Conservation (phyloP, 2,113 vertebrate genomes). For the Aleadryas rufinucha region DNA sequence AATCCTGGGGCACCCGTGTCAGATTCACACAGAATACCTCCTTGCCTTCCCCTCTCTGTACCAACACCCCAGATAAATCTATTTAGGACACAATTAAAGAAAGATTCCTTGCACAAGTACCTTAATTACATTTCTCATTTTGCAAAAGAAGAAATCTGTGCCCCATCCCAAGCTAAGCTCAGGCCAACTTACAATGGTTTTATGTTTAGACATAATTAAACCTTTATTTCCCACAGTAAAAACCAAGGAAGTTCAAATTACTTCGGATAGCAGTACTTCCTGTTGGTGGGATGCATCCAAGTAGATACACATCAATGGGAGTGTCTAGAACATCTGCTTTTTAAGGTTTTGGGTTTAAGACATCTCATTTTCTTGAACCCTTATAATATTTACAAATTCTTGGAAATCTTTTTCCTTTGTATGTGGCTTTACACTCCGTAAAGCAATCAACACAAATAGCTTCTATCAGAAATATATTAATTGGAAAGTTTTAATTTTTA, state of each 20-base stretch:
- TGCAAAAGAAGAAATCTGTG: neutral
- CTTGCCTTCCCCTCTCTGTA: neutral
- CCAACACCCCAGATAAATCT: neutral
- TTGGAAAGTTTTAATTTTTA: neutral
- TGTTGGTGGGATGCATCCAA: neutral
- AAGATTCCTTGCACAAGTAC: neutral
- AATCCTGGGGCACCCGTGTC: fast-evolving
- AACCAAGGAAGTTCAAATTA: neutral
- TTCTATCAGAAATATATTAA: neutral
- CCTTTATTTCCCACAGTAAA: neutral
- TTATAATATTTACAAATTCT: neutral
- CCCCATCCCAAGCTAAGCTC: neutral
- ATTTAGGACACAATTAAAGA: neutral
- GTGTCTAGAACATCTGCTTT: neutral
- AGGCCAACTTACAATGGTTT: neutral
- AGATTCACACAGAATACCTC: neutral
- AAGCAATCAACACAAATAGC: neutral
- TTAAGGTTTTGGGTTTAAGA: neutral
- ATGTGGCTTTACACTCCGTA: neutral
- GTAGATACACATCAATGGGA: neutral
- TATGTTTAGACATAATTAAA: neutral
- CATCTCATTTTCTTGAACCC: neutral
- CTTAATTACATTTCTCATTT: neutral
- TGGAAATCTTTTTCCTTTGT: neutral
- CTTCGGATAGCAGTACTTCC: neutral